Evolutionary conservation across 2,797 vertebrate genomes (phyloP), one percentile per base, ranked within the genome.

Genomic region (Premnoplex brunnescens): DNA sequence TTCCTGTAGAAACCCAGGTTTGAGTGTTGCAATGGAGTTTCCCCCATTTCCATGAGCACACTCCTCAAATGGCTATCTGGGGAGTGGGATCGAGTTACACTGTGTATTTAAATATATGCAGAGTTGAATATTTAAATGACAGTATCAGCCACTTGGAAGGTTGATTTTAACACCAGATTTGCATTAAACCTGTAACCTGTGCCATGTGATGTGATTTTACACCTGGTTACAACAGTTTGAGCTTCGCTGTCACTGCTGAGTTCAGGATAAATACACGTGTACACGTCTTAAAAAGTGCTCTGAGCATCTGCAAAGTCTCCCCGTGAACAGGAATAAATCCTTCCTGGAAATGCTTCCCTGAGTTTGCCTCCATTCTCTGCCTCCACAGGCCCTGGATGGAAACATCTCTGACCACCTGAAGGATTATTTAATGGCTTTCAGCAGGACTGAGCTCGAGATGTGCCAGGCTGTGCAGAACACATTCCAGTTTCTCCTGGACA

Each of bases 401-500:
- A 99, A 98, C 88, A 98, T 99, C 39, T 99, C 99, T 37, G 99
- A 99, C 94, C 99, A 99, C 58, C 98, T 99, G 58, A 99, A 99
- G 97, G 99, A 99, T 97, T 99, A 99, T 98, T 98, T 99, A 97
- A 98, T 99, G 96, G 98, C 99, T 55, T 98, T 99, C 97, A 99
- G 98, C 98, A 98, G 98, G 77, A 99, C 99, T 30, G 99, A 99
- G 85, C 98, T 99, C 85, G 99, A 99, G 97, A 98, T 98, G 17
- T 99, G 99, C 86, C 99, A 99, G 97, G 98, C 99, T 85, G 98
- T 99, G 88, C 99, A 99, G 95, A 99, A 98, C 97, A 99, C 99
- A n/a, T 99, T 99, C 98, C 99, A 99, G 96, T 99, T 99, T 96
- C 97, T 99, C 91, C 98, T 99, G 98, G 99, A 99, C 97, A 99